Evolutionary conservation across 2,797 vertebrate genomes (phyloP).

Genomic region (Semotilus atromaculatus): DNA sequence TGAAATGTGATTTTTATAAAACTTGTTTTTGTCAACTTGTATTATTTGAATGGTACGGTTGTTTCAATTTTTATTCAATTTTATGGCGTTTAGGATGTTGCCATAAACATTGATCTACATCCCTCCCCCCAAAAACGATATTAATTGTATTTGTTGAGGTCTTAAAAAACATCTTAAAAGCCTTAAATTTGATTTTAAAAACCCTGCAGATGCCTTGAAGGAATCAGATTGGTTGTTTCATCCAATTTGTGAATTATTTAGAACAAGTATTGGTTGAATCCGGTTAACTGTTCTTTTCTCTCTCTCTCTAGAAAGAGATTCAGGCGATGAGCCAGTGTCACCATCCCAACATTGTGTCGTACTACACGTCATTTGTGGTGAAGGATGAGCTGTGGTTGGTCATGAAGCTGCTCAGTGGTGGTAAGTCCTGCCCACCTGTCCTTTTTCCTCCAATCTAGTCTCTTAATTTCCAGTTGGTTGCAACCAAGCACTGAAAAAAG

Average conservation of each 20-base stretch:
- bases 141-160: not conserved
- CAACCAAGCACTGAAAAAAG: not conserved
- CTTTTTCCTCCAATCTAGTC: not conserved
- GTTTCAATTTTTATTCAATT: not conserved
- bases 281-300: not conserved
- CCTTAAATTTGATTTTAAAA: not conserved
- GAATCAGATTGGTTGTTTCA: not conserved
- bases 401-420: slow-evolving; percentile 97
- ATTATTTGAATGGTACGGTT: not conserved
- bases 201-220: not conserved
- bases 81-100: not conserved
- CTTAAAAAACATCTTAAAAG: not conserved
- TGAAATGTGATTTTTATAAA: not conserved
- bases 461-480: not conserved
- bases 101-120: not conserved
- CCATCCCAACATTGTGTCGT: slow-evolving; percentile 97
- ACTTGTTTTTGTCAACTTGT: not conserved
- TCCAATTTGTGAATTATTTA: slow-evolving; percentile 14
- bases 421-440: slow-evolving; percentile 77
- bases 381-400: slow-evolving; percentile 99
- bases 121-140: not conserved
- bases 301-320: slow-evolving; percentile 92
- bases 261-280: not conserved
- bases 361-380: slow-evolving; percentile 98
- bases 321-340: slow-evolving; percentile 99